Evolutionary conservation across 2,888 invertebrate genomes (phyloP), one percentile per base, ranked within the genome.

Genomic region (Melipona beecheii): DNA sequence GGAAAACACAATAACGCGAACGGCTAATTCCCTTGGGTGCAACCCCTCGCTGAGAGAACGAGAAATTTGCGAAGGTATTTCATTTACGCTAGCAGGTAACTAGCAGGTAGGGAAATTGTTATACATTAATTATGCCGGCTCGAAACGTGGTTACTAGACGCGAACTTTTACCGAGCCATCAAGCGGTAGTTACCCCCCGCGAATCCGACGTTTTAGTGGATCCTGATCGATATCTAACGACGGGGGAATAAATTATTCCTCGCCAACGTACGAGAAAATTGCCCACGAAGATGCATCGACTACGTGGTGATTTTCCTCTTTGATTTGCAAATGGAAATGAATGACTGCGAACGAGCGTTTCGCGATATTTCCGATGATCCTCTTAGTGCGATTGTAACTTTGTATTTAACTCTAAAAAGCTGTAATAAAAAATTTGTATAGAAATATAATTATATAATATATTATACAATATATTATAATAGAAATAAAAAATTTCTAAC

Each of bases 1-100:
- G 2, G 43, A 43, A 64, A 49, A 36, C 49, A 64, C 43, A 65
- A 70, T 65, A 79, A 79, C 54, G 69, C 49, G 21, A n/a, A 17
- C 19, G 15, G 31, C 56, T 64, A 31, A 69, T 79, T 76, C 76
- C 70, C 56, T 24, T 9, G 49, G 50, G 70, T 17, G 50, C 69
- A 64, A 13, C 56, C 58, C 43, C 52, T 43, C 70, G 65, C 80
- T 64, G 58, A 21, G 70, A 56, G 52, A 71, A 56, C 58, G n/a
- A 71, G 58, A 78, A 58, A 71, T 71, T 79, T 64, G 72, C 64
- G 54, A 36, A 72, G 62, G 52, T 77, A 77, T 78, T 65, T 58
- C 66, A 31, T 66, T 78, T 19, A 50, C 31, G 24, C 54, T 65
- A 31, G 9, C 36, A 31, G 36, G 50, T 73, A 56, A 15, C 24